A percentile compares a stretch with the other conserved stretches of the same genome.
These are phyloP conservation scores for Leucopsar rothschildi DNA, from an alignment of 2,113 vertebrate species.

Conservation along the genomic window DNA sequence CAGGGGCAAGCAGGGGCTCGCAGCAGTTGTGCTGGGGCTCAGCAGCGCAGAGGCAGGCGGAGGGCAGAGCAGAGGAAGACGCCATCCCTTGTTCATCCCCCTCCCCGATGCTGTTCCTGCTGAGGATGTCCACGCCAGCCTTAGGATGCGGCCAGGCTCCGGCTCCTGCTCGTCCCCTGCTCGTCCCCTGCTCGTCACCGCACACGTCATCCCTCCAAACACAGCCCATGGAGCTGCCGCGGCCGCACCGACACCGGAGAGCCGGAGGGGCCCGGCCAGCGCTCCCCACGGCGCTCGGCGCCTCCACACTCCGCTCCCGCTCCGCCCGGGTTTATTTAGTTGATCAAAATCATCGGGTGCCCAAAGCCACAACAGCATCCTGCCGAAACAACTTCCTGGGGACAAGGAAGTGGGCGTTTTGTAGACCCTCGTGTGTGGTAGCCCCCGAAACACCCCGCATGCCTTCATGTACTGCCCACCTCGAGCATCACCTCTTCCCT, in stretches of 20 bases:
- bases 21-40: neutral
- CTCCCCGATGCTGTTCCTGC: rapidly evolving
- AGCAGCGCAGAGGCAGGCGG: neutral
- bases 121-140: neutral
- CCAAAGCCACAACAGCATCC: neutral
- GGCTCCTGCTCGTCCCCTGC: neutral
- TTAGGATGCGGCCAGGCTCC: neutral
- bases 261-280: neutral
- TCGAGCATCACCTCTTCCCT: neutral
- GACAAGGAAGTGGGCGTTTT: neutral
- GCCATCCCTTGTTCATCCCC: neutral
- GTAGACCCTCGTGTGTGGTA: neutral
- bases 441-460: rapidly evolving
- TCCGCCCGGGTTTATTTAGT: neutral
- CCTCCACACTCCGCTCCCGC: rapidly evolving
- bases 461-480: neutral
- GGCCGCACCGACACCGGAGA: rapidly evolving
- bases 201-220: neutral
- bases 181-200: neutral
- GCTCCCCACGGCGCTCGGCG: neutral
- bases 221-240: neutral
- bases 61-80: neutral
- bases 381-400: neutral
- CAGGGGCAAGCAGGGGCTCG: neutral
- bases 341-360: neutral